Evolutionary conservation across 1,140 invertebrate genomes (phyloP).

Genomic region (Sarcophaga peregrina): DNA sequence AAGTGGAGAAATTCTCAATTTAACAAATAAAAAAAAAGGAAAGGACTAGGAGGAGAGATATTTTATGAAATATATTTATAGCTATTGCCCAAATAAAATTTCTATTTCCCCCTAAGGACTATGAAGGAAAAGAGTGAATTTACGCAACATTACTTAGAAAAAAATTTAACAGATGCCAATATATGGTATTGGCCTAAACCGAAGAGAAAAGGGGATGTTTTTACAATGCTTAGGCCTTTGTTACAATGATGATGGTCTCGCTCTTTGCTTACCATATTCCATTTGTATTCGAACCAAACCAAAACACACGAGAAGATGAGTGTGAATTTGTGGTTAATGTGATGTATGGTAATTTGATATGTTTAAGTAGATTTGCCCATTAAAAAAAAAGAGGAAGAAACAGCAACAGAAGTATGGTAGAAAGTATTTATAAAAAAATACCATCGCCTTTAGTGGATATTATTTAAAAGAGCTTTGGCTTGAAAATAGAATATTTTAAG

Average conservation of each 20-base stretch:
- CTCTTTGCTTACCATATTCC: too few relatives aligned
- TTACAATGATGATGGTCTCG: neutral
- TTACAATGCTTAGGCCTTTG: neutral
- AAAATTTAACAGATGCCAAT: neutral
- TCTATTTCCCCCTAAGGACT: neutral
- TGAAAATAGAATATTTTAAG: neutral
- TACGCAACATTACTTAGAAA: neutral
- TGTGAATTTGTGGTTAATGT: constrained; percentile 15
- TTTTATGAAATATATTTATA: neutral
- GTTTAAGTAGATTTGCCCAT: neutral
- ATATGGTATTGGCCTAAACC: too few relatives aligned
- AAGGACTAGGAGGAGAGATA: neutral
- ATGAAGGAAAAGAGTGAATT: neutral
- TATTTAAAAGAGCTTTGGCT: too few relatives aligned
- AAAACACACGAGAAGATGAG: neutral
- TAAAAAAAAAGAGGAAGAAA: too few relatives aligned
- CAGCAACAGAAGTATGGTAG: too few relatives aligned
- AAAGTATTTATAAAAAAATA: too few relatives aligned
- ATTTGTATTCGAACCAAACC: too few relatives aligned
- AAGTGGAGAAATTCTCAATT: neutral
- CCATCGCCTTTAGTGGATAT: too few relatives aligned
- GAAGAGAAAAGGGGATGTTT: too few relatives aligned
- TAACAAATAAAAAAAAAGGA: neutral
- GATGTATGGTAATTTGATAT: constrained; percentile 4
- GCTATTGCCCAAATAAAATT: neutral